These are phyloP conservation scores for Trachelus iudaicus DNA, from an alignment of 2,888 invertebrate genomes.

Conservation along the genomic window DNA sequence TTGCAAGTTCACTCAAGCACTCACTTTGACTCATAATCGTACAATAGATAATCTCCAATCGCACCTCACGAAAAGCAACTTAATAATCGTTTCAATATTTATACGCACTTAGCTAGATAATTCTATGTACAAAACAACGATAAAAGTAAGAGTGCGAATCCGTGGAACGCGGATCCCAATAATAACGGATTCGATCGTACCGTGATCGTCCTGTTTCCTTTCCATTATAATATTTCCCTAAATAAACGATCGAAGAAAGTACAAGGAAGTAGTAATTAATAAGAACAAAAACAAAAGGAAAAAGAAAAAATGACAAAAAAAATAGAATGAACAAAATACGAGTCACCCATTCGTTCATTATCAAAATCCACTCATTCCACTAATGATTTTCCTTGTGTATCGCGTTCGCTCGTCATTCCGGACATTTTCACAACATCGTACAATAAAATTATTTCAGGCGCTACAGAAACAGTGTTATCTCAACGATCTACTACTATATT, in stretches of 20 bases:
- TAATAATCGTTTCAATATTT: slow-evolving; percentile 33
- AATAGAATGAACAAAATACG: background rate
- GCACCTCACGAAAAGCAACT: slow-evolving; percentile 41
- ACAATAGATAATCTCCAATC: background rate
- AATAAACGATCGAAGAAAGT: background rate
- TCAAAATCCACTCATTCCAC: background rate
- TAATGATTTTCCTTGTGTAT: background rate
- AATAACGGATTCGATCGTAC: background rate
- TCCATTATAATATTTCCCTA: background rate
- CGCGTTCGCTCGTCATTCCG: background rate
- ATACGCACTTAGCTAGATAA: slow-evolving; percentile 41
- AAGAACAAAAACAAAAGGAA: background rate
- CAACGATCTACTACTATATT: slow-evolving; percentile 22
- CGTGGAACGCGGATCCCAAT: slow-evolving; percentile 1
- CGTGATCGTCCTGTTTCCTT: background rate
- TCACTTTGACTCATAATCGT: background rate
- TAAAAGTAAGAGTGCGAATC: slow-evolving; percentile 22
- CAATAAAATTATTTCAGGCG: background rate
- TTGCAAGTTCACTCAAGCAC: background rate
- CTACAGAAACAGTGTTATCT: slow-evolving; percentile 1
- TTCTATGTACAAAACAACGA: slow-evolving; percentile 58
- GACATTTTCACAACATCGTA: background rate
- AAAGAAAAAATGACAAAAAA: background rate
- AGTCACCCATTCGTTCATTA: background rate
- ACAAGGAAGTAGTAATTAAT: background rate